phyloP scores from a whole-genome alignment of 2,888 invertebrate species.

The Agonopterix alstromeriana region DNA sequence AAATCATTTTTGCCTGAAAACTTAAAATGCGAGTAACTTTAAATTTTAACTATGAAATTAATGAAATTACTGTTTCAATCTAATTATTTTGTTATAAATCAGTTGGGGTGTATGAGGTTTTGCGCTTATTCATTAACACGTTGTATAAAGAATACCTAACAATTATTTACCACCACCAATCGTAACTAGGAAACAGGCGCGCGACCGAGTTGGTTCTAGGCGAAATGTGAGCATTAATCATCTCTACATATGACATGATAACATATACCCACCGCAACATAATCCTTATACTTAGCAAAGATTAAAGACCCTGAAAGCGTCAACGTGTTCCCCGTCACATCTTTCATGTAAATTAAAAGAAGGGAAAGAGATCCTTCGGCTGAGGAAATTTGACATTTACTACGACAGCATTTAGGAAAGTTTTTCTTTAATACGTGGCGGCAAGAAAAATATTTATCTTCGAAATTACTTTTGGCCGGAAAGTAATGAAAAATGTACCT shows the following conservation, averaged over 20 bases:
- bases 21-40: no score
- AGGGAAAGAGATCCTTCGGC: conserved; percentile 23
- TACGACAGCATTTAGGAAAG: conserved; percentile 20
- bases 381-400: conserved; percentile 31
- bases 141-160: no score
- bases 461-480: conserved; percentile 35
- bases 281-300: conserved; percentile 31
- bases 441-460: conserved; percentile 37
- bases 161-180: no score
- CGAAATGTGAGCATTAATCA: conserved; percentile 2
- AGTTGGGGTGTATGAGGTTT: no score
- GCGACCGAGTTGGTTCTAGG: no score
- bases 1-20: no score
- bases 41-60: no score
- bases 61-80: no score
- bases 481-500: conserved; percentile 45
- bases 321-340: conserved; percentile 37
- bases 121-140: no score
- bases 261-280: conserved; percentile 3
- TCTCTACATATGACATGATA: conserved; percentile 1
- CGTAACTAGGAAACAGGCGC: no score
- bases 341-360: conserved; percentile 48
- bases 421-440: conserved; percentile 23
- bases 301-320: conserved; percentile 41
- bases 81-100: no score